phyloP scores from a whole-genome alignment of 2,888 invertebrate species.

The Xylota segnis region DNA sequence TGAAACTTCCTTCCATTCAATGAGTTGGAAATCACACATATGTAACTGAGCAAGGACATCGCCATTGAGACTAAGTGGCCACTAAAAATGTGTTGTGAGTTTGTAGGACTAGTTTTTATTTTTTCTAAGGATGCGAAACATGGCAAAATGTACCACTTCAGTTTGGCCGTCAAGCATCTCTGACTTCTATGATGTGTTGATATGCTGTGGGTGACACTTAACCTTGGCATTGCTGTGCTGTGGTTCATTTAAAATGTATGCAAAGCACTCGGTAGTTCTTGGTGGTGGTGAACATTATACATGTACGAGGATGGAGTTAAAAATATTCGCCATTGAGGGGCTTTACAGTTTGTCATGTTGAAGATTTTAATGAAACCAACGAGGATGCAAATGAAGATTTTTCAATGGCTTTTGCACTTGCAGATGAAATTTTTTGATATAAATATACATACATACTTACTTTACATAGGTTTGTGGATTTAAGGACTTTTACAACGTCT shows the following conservation, averaged over 20 bases:
- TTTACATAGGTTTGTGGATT: too few species aligned
- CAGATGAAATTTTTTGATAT: too few species aligned
- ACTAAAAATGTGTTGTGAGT: neutral
- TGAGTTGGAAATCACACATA: neutral
- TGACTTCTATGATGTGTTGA: neutral
- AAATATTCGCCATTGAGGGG: neutral
- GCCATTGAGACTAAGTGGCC: neutral
- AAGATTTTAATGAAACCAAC: neutral
- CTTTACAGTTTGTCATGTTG: neutral
- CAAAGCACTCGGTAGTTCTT: constrained; percentile 2
- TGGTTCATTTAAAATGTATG: constrained; percentile 7
- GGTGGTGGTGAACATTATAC: neutral
- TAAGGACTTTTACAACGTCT: too few species aligned
- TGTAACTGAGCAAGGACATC: neutral
- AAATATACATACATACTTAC: too few species aligned
- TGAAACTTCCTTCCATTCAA: neutral
- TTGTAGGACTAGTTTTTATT: neutral
- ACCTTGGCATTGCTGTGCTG: constrained; percentile 16
- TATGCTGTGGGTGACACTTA: neutral
- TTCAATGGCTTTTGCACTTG: neutral
- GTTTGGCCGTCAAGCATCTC: neutral
- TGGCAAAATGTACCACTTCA: neutral
- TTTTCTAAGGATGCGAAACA: constrained; percentile 7
- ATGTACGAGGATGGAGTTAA: neutral
- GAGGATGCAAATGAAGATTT: neutral